Evolutionary conservation across 64 coral and sea anemone species (phyloP).

Genomic region (Catalaphyllia jardinei): DNA sequence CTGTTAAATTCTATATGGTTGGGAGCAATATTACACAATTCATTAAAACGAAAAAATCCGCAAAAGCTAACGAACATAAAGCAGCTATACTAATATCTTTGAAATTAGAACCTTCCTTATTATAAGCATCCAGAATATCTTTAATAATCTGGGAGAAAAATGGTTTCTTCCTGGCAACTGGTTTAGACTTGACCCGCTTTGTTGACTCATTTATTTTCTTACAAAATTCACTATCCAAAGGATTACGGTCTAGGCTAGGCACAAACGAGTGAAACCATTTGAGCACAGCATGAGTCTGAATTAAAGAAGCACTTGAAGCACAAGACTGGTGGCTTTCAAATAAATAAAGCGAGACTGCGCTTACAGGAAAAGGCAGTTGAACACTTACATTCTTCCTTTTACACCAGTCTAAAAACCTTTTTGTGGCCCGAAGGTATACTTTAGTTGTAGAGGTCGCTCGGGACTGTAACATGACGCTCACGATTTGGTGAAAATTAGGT

Average conservation of each 20-base stretch:
- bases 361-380: conserved; percentile 22
- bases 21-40: no score
- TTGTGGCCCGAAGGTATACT: neutral
- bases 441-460: neutral
- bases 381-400: neutral
- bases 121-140: conserved; percentile 52
- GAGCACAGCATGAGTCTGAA: conserved; percentile 29
- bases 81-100: conserved; percentile 60
- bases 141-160: conserved; percentile 36
- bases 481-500: neutral
- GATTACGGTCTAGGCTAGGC: conserved; percentile 37
- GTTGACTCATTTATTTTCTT: conserved; percentile 46
- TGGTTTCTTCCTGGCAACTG: conserved; percentile 42
- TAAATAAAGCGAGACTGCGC: neutral
- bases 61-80: conserved; percentile 10
- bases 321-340: conserved; percentile 3
- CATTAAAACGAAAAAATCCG: no score
- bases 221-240: conserved; percentile 58
- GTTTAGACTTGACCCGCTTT: conserved; percentile 24
- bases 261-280: conserved; percentile 55
- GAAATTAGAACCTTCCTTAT: neutral
- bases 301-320: conserved; percentile 1
- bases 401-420: conserved; percentile 25
- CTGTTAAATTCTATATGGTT: no score
- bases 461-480: neutral